phyloP scores from a whole-genome alignment of 2,888 invertebrate genomes.

The Patella depressa region DNA sequence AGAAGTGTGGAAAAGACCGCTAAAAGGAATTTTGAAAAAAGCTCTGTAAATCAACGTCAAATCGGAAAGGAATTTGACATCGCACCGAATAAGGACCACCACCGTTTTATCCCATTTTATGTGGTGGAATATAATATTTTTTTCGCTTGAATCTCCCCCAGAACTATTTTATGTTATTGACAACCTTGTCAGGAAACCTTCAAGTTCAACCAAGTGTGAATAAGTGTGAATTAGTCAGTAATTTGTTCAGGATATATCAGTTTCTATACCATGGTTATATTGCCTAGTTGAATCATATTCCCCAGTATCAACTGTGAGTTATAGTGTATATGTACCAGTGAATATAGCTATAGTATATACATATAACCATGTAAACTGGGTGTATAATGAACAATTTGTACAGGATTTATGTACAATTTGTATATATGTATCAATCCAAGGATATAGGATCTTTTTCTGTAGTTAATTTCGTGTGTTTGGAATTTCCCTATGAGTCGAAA shows the following conservation, averaged over 20 bases:
- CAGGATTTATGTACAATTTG: constrained; percentile 13
- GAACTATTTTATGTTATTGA: not conserved
- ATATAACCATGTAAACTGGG: too few relatives aligned
- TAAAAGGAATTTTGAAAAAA: constrained; percentile 16
- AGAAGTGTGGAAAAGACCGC: constrained; percentile 24
- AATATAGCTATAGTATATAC: too few relatives aligned
- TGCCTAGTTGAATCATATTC: too few relatives aligned
- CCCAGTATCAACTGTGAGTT: too few relatives aligned
- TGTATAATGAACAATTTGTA: not conserved
- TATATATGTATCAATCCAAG: constrained; percentile 32
- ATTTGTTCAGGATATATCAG: too few relatives aligned
- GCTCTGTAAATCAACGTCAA: constrained; percentile 12
- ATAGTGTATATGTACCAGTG: too few relatives aligned
- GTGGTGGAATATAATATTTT: not conserved
- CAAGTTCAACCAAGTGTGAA: not conserved
- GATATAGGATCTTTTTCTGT: constrained; percentile 24
- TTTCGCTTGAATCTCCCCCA: constrained; percentile 8
- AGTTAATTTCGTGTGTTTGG: constrained; percentile 24
- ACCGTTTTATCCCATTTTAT: not conserved
- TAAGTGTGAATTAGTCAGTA: too few relatives aligned
- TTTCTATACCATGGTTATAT: too few relatives aligned
- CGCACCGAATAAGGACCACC: not conserved
- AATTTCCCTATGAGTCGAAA: constrained; percentile 43
- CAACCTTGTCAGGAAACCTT: not conserved
- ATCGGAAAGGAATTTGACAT: not conserved